Evolutionary conservation across 1,140 invertebrate genomes (phyloP), one percentile per base, ranked within the genome.

Genomic region (Glossosoma conforme): DNA sequence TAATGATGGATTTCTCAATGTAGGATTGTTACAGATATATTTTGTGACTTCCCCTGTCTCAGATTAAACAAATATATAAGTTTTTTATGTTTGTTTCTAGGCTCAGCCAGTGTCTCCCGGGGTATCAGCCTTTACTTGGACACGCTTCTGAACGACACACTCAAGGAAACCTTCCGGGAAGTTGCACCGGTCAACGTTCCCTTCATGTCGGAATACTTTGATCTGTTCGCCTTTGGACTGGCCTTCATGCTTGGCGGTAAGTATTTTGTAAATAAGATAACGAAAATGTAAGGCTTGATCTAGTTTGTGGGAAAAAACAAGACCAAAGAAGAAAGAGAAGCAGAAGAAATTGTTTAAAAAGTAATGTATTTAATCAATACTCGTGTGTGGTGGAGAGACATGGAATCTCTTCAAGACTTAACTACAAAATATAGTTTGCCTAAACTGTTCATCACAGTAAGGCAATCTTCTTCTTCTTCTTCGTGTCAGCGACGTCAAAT

Each of bases 41-140:
- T n/a, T n/a, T n/a, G n/a, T n/a, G n/a, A n/a, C n/a, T n/a, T n/a
- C n/a, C n/a, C n/a, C n/a, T n/a, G n/a, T n/a, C n/a, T n/a, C n/a
- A n/a, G n/a, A n/a, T n/a, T n/a, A n/a, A n/a, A n/a, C n/a, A n/a
- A n/a, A n/a, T n/a, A n/a, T n/a, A n/a, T n/a, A n/a, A n/a, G n/a
- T n/a, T n/a, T n/a, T n/a, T n/a, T 4, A 21, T 21, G 2, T 47
- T 22, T 38, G 14, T 37, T 52, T 56, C 42, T 18, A 59, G 53
- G 56, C 19, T 40, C 58, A 14, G 58, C 49, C 10, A 55, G 55
- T 30, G 41, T 54, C 30, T 54, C 44, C 18, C 43, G 54, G 36
- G 11, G 90, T 87, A 36, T 86, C 87, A 3, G 89, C 89, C 5
- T 87, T 85, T 52, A 88, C 92, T 21, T 58, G 21, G 56, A 58